A percentile compares a stretch with the other conserved stretches of the same genome.
These are phyloP conservation scores for Erithacus rubecula DNA, from an alignment of 2,797 vertebrate genomes.

Conservation along the genomic window DNA sequence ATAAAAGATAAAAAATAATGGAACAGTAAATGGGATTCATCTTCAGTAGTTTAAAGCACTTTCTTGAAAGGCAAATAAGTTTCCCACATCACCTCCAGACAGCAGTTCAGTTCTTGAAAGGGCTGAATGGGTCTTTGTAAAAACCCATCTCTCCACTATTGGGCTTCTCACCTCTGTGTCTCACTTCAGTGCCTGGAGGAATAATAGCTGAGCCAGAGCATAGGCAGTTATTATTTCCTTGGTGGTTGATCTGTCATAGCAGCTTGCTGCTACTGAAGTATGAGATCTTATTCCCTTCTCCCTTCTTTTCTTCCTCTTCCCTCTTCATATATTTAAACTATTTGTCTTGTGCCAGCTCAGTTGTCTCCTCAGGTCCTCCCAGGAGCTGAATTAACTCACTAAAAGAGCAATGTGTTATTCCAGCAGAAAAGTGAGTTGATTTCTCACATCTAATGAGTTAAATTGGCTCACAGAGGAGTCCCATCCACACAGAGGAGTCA, in stretches of 20 bases:
- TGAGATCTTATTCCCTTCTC: neutral
- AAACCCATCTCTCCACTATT: neutral
- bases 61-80: neutral
- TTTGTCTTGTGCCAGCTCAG: neutral
- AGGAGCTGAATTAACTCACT: neutral
- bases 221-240: fast-evolving
- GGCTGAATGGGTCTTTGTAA: neutral
- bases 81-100: neutral
- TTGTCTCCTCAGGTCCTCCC: neutral
- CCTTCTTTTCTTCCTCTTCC: neutral
- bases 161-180: neutral
- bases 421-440: neutral
- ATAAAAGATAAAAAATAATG: neutral
- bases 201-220: neutral
- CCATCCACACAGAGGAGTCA: fast-evolving
- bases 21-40: neutral
- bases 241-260: neutral
- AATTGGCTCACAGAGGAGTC: neutral
- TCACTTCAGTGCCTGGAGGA: neutral
- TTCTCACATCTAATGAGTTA: neutral
- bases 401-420: neutral
- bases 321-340: neutral
- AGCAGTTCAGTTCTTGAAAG: neutral
- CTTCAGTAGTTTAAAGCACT: neutral
- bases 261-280: neutral